Percentiles rank a stretch among this genome's conserved stretches.
Evolutionary conservation across 2,797 vertebrate genomes (phyloP).

Genomic region (Eulemur albifrons): DNA sequence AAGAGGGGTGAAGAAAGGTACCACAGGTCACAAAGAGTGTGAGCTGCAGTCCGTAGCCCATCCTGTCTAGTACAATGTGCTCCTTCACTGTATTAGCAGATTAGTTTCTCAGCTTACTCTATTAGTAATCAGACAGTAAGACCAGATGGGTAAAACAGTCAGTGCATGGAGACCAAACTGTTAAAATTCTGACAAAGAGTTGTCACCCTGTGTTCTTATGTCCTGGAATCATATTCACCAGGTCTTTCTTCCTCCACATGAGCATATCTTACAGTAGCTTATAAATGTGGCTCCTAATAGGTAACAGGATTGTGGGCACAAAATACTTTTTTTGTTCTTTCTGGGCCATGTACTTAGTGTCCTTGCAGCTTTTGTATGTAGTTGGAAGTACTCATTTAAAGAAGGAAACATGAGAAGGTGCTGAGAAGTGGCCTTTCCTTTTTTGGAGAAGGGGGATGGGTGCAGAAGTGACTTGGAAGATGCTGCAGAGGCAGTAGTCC

Average conservation of each 20-base stretch:
- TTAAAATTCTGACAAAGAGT: not conserved
- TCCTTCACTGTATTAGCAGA: accelerated
- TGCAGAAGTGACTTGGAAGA: not conserved
- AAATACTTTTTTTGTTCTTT: not conserved
- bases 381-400: not conserved
- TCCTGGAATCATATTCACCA: not conserved
- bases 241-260: not conserved
- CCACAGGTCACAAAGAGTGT: not conserved
- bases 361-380: not conserved
- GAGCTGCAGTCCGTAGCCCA: not conserved
- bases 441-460: accelerated
- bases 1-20: not conserved
- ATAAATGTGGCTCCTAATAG: not conserved
- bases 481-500: too few relatives aligned
- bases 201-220: not conserved
- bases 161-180: not conserved
- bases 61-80: accelerated
- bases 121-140: too few relatives aligned
- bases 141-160: not conserved
- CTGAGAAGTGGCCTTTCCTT: not conserved
- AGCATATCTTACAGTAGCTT: not conserved
- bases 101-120: accelerated
- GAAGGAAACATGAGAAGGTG: not conserved
- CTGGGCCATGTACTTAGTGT: not conserved
- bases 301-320: not conserved